These are phyloP conservation scores for Pollenia labialis DNA, from an alignment of 2,888 invertebrate genomes.

Conservation along the genomic window DNA sequence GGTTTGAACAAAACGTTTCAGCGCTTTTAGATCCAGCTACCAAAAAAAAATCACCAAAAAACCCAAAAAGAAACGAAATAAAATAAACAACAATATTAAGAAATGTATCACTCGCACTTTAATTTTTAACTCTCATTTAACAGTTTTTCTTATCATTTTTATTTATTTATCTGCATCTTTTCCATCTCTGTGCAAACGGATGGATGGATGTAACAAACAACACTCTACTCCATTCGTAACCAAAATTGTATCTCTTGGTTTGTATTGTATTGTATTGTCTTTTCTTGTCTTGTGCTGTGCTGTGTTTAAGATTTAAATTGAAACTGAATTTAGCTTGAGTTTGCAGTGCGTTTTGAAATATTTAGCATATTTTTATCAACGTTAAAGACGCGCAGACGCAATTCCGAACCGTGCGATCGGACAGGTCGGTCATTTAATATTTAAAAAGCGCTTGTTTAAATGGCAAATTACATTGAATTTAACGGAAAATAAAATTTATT, in stretches of 20 bases:
- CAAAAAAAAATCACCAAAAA: too few species aligned
- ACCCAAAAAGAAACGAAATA: neutral
- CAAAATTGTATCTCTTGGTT: constrained; percentile 43
- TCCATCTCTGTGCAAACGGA: constrained; percentile 15
- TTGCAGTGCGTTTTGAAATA: constrained; percentile 79
- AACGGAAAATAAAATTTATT: constrained; percentile 43
- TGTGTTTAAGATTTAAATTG: constrained; percentile 49
- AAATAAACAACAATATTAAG: constrained; percentile 4
- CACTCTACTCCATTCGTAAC: neutral
- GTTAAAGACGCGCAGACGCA: constrained; percentile 82
- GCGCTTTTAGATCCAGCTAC: neutral
- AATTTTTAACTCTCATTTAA: constrained; percentile 73
- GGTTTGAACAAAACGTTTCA: constrained; percentile 12
- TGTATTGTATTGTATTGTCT: constrained; percentile 26
- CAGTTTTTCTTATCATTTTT: constrained; percentile 51
- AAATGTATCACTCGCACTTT: constrained; percentile 52
- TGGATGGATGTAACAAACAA: neutral
- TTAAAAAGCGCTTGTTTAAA: constrained; percentile 39
- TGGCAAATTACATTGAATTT: neutral
- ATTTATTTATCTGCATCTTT: constrained; percentile 35
- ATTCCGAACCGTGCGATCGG: constrained; percentile 81
- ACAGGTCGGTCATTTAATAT: constrained; percentile 78
- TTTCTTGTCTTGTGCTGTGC: neutral
- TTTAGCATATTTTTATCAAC: constrained; percentile 82
- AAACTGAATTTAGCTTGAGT: constrained; percentile 35